A percentile compares a stretch with the other conserved stretches of the same genome.
Evolutionary conservation across 2,888 invertebrate genomes (phyloP).

Genomic region (Lobophora halterata): DNA sequence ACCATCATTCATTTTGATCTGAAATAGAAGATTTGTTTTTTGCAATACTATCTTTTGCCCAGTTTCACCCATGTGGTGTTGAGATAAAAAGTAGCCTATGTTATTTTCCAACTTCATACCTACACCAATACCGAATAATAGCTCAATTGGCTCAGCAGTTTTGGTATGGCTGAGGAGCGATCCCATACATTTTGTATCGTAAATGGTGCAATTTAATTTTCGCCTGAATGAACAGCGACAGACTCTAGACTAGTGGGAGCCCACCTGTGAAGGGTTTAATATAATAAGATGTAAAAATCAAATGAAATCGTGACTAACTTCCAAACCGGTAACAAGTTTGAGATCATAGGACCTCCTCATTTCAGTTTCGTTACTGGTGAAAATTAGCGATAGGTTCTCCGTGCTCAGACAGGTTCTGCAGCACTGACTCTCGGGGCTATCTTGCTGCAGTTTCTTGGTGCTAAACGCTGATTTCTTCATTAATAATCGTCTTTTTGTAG

Average conservation of each 20-base stretch:
- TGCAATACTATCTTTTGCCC: too few relatives aligned
- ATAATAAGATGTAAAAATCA: not conserved
- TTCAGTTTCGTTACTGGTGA: constrained; percentile 42
- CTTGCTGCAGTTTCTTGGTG: constrained; percentile 4
- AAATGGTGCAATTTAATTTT: too few relatives aligned
- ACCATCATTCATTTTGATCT: constrained; percentile 61
- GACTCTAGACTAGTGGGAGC: too few relatives aligned
- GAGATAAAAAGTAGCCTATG: not conserved
- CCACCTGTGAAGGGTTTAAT: too few relatives aligned
- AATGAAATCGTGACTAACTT: constrained; percentile 23
- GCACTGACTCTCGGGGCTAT: constrained; percentile 13
- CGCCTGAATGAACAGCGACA: too few relatives aligned
- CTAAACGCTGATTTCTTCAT: constrained; percentile 11
- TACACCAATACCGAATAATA: too few relatives aligned
- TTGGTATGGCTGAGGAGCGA: too few relatives aligned
- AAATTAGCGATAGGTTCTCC: constrained; percentile 48
- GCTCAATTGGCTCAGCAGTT: too few relatives aligned
- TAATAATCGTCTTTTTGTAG: constrained; percentile 27
- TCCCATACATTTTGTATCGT: too few relatives aligned
- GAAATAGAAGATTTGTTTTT: constrained; percentile 22
- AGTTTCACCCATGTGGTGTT: too few relatives aligned
- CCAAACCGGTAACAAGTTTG: constrained; percentile 51
- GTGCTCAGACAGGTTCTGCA: constrained; percentile 58
- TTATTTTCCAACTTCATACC: not conserved
- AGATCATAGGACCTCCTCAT: constrained; percentile 49